A percentile compares a stretch with the other conserved stretches of the same genome.
Evolutionary conservation across 2,888 invertebrate species (phyloP).

Genomic region (Amblyjoppa fuscipennis): DNA sequence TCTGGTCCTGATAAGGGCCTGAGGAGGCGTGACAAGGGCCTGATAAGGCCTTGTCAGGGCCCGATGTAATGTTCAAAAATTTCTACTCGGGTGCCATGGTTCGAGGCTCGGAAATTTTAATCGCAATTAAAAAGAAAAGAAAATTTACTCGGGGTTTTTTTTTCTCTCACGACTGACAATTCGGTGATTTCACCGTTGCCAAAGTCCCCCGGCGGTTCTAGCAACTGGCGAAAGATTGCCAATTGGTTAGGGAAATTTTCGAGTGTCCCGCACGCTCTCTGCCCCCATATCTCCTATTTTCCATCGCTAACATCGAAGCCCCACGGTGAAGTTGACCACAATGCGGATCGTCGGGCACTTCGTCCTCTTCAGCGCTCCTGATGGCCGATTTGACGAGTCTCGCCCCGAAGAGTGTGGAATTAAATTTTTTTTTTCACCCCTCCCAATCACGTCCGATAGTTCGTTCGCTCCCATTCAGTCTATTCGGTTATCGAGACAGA

Average conservation of each 20-base stretch:
- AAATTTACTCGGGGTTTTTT: neutral
- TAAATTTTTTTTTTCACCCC: constrained; percentile 23
- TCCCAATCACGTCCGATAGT: neutral
- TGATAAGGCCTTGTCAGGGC: no score
- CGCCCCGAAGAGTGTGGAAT: constrained; percentile 6
- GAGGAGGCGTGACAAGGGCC: no score
- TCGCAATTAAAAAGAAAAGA: neutral
- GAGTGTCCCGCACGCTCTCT: constrained; percentile 67
- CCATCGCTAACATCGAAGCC: constrained; percentile 31
- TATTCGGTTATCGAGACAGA: neutral
- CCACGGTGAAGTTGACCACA: neutral
- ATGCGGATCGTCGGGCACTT: neutral
- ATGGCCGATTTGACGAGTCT: neutral
- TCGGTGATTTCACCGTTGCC: constrained; percentile 3
- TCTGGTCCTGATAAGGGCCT: no score
- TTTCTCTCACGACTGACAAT: constrained; percentile 6
- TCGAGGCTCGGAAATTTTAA: neutral
- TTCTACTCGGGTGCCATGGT: neutral
- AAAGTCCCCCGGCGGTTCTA: constrained; percentile 74
- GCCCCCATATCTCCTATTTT: neutral
- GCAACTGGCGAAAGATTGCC: constrained; percentile 77
- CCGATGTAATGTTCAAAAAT: no score
- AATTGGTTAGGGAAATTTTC: constrained; percentile 75
- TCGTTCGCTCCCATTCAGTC: neutral
- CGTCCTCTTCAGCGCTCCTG: neutral